Conservation (phyloP, 2,113 vertebrate species). For the Rallus limicola region DNA sequence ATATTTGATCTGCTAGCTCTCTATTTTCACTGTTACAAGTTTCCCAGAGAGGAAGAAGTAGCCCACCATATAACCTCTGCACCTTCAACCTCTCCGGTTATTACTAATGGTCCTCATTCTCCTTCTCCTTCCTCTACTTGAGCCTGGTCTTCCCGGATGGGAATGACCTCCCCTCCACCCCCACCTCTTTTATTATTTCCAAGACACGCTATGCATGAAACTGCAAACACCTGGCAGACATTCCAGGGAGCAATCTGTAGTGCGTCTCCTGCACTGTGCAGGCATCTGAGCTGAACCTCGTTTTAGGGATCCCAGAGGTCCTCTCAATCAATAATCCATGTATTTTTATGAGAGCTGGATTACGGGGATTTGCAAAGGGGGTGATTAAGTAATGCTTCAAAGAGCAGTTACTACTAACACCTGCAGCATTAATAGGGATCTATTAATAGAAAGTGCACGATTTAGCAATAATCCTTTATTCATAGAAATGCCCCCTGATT, state of each 20-base stretch:
- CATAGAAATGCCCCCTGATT: constrained; percentile 65
- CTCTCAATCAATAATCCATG: constrained; percentile 81
- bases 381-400: constrained; percentile 78
- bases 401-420: constrained; percentile 70
- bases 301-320: constrained; percentile 77
- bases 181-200: constrained; percentile 29
- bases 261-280: constrained; percentile 55
- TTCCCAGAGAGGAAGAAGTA: constrained; percentile 1
- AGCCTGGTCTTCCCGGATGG: constrained; percentile 41
- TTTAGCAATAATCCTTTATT: constrained; percentile 70
- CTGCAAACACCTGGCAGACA: constrained; percentile 75
- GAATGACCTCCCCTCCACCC: constrained; percentile 48
- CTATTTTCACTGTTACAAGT: not conserved
- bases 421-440: constrained; percentile 76
- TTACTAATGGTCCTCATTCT: constrained; percentile 26
- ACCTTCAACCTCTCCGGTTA: constrained; percentile 24
- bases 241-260: constrained; percentile 58
- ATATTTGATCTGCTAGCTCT: not conserved
- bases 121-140: not conserved
- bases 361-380: constrained; percentile 76
- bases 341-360: constrained; percentile 80
- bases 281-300: constrained; percentile 60
- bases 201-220: constrained; percentile 41
- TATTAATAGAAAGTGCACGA: constrained; percentile 72
- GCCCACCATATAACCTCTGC: constrained; percentile 4